Evolutionary conservation across 2,888 invertebrate species (phyloP).

Genomic region (Andrena fulva): DNA sequence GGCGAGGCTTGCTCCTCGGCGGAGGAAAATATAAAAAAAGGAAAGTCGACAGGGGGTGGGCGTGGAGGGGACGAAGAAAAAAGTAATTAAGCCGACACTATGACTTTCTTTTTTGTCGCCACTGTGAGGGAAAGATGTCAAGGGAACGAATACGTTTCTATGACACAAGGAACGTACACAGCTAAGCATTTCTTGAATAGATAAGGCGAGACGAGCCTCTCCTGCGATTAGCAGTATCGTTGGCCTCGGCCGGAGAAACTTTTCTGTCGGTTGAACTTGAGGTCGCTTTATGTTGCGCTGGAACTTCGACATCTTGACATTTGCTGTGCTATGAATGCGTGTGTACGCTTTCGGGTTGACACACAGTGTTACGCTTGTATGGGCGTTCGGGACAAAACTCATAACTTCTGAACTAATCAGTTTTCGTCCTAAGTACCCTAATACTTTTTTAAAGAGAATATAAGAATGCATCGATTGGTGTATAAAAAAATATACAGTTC

Average conservation of each 20-base stretch:
- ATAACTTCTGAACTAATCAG: too few relatives aligned
- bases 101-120: slow-evolving; percentile 2
- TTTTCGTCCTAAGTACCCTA: too few relatives aligned
- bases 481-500: too few relatives aligned
- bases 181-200: slow-evolving; percentile 14
- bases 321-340: background rate
- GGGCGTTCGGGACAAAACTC: too few relatives aligned
- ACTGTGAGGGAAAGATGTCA: slow-evolving; percentile 42
- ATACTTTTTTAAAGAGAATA: too few relatives aligned
- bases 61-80: background rate
- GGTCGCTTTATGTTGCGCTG: slow-evolving; percentile 10
- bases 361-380: too few relatives aligned
- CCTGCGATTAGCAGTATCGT: slow-evolving; percentile 48
- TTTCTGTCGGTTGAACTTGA: slow-evolving; percentile 5
- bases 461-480: too few relatives aligned
- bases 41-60: background rate
- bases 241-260: slow-evolving; percentile 45
- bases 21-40: background rate
- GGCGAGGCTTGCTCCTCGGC: background rate
- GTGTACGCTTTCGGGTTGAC: background rate
- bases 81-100: slow-evolving; percentile 25
- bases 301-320: slow-evolving; percentile 7
- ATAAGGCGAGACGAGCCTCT: slow-evolving; percentile 6
- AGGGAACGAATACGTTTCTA: slow-evolving; percentile 43
- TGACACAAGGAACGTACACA: slow-evolving; percentile 16